phyloP scores from a whole-genome alignment of 2,888 invertebrate species.

The Deilephila elpenor region DNA sequence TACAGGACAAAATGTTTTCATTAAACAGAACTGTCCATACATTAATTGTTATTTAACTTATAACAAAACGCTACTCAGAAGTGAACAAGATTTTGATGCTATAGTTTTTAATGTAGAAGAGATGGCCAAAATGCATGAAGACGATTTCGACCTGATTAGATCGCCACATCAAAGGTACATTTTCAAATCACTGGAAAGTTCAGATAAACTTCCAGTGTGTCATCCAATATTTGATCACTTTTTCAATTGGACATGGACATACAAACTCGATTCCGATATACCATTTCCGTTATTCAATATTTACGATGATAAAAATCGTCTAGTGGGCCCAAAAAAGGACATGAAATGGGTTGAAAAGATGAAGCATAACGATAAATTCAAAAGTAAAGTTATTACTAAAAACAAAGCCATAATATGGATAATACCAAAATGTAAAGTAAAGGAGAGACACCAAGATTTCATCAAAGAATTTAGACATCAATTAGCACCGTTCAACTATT shows the following conservation, averaged over 20 bases:
- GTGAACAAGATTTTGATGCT: constrained; percentile 67
- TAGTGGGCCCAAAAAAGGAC: constrained; percentile 61
- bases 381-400: constrained; percentile 52
- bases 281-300: constrained; percentile 67
- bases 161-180: constrained; percentile 66
- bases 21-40: constrained; percentile 66
- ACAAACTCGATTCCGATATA: constrained; percentile 70
- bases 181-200: constrained; percentile 66
- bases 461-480: constrained; percentile 60
- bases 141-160: constrained; percentile 53
- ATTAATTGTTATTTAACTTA: constrained; percentile 74
- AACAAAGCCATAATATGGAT: constrained; percentile 69
- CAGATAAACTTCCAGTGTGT: constrained; percentile 64
- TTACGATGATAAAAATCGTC: constrained; percentile 48
- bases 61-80: constrained; percentile 53
- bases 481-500: constrained; percentile 62
- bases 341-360: constrained; percentile 61
- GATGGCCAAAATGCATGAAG: constrained; percentile 49
- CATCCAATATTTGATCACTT: constrained; percentile 63
- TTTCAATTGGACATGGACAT: constrained; percentile 79
- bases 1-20: constrained; percentile 61
- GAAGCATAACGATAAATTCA: constrained; percentile 48
- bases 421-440: constrained; percentile 61
- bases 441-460: constrained; percentile 58
- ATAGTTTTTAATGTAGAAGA: constrained; percentile 64